Evolutionary conservation across 30 jellyfish, hydroid and myxozoan genomes (phyloP), one percentile per base, ranked within the genome.

Genomic region (Hydractinia echinata): DNA sequence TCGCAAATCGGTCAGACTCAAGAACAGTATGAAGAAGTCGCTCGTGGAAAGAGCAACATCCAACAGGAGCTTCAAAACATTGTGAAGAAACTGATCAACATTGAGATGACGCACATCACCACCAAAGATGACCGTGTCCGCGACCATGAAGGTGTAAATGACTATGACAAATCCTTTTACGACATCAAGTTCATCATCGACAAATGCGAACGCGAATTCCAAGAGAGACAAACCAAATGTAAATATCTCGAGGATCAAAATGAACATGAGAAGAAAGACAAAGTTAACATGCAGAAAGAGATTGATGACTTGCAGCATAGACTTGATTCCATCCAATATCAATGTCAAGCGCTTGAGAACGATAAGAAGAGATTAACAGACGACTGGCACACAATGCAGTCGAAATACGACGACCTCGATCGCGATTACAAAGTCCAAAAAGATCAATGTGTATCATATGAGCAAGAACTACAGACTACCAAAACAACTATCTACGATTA

Each of bases 31-130:
- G 96, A 92, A 49, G 85, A 48, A 20, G 82, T 89, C 18, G 69
- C 85, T 64, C 90, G 95, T 8, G 95, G 83, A 72, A 87, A 84
- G 82, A 51, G 51, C 56, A 60, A 54, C 82, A 86, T 92, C 51
- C 94, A 83, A 66, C 95, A 84, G 82, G 98, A 92, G 53, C 71
- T 92, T 79, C 95, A 77, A 54, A 84, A 66, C 52, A 92, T 92
- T 56, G 77, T 86, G 61, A 92, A 92, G 92, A 87, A 84, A 62
- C 67, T 87, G 88, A 68, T 74, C 77, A 87, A 77, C 62, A 76
- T 92, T 18, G 98, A 87, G 54, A 76, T 88, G 67, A 87, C 98
- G 4, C 84, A 85, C 91, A 76, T 84, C 56, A 76, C 96, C 30
- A 90, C 83, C 66, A 88, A 88, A 67, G 98, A 64, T 19, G 60